A percentile compares a stretch with the other conserved stretches of the same genome.
Evolutionary conservation across 2,888 invertebrate species (phyloP).

Genomic region (Cylloceria caligata): DNA sequence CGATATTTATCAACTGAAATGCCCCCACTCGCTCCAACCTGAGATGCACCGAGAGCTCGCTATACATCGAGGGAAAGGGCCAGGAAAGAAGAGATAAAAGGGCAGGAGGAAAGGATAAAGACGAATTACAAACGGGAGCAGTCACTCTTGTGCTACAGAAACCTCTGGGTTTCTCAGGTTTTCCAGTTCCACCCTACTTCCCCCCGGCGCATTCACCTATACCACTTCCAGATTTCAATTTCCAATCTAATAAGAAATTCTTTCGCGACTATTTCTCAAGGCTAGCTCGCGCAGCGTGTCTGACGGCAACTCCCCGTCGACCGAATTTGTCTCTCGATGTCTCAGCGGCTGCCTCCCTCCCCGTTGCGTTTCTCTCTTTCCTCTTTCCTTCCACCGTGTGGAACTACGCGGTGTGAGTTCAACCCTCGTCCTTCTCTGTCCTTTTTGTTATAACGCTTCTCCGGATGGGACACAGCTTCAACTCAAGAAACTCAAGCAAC

Average conservation of each 20-base stretch:
- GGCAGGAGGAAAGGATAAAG: constrained; percentile 46
- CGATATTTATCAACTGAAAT: constrained; percentile 61
- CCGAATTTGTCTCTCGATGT: constrained; percentile 69
- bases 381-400: constrained; percentile 9
- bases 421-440: constrained; percentile 42
- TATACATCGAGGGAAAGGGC: constrained; percentile 3
- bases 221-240: constrained; percentile 76
- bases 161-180: constrained; percentile 28
- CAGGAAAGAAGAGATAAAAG: constrained; percentile 30
- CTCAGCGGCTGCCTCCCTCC: constrained; percentile 59
- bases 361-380: constrained; percentile 25
- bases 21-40: constrained; percentile 18
- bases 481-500: constrained; percentile 29
- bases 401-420: background rate
- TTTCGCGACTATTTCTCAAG: constrained; percentile 75
- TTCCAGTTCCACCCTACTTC: constrained; percentile 21
- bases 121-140: constrained; percentile 66
- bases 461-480: constrained; percentile 13
- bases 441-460: constrained; percentile 24
- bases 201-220: constrained; percentile 58
- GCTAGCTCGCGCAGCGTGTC: constrained; percentile 55
- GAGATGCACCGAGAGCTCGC: constrained; percentile 29
- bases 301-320: constrained; percentile 42
- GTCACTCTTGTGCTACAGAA: constrained; percentile 64
- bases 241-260: constrained; percentile 81